These are phyloP conservation scores for Cantharis rufa DNA, from an alignment of 2,888 invertebrate species.

Conservation along the genomic window DNA sequence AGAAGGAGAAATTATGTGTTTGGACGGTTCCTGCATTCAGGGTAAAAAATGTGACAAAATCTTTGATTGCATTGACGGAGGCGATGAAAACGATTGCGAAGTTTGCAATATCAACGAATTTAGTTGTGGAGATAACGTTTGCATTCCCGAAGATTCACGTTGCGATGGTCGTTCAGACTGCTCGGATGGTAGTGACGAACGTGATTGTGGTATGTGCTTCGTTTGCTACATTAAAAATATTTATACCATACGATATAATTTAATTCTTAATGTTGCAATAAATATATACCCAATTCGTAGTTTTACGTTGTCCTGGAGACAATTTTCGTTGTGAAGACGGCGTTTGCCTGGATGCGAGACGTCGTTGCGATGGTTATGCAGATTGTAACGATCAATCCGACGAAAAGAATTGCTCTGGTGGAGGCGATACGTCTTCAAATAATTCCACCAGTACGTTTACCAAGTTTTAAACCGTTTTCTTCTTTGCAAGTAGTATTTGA, in stretches of 20 bases:
- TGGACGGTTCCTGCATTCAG: slow-evolving; percentile 47
- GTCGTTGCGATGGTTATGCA: slow-evolving; percentile 63
- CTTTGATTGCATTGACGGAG: slow-evolving; percentile 62
- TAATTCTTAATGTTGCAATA: not conserved
- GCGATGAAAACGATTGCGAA: slow-evolving; percentile 58
- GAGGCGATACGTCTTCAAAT: not conserved
- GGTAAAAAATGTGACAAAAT: slow-evolving; percentile 62
- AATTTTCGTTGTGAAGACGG: slow-evolving; percentile 38
- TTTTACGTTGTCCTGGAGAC: slow-evolving; percentile 36
- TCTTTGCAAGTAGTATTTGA: slow-evolving; percentile 1
- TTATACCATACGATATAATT: not conserved
- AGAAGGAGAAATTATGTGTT: slow-evolving; percentile 25
- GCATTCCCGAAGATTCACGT: slow-evolving; percentile 59
- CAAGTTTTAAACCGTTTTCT: slow-evolving; percentile 2
- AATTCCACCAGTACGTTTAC: not conserved
- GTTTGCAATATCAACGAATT: slow-evolving; percentile 59
- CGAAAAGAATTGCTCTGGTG: slow-evolving; percentile 51
- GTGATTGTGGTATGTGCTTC: slow-evolving; percentile 59
- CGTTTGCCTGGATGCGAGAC: slow-evolving; percentile 45
- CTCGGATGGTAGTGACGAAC: slow-evolving; percentile 66
- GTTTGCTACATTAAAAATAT: slow-evolving; percentile 8
- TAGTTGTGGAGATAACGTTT: slow-evolving; percentile 59
- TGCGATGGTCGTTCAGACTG: slow-evolving; percentile 69
- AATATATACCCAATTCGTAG: slow-evolving; percentile 22
- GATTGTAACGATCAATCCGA: slow-evolving; percentile 69